Conservation (phyloP, 2,113 vertebrate species). For the Gobio gobio region DNA sequence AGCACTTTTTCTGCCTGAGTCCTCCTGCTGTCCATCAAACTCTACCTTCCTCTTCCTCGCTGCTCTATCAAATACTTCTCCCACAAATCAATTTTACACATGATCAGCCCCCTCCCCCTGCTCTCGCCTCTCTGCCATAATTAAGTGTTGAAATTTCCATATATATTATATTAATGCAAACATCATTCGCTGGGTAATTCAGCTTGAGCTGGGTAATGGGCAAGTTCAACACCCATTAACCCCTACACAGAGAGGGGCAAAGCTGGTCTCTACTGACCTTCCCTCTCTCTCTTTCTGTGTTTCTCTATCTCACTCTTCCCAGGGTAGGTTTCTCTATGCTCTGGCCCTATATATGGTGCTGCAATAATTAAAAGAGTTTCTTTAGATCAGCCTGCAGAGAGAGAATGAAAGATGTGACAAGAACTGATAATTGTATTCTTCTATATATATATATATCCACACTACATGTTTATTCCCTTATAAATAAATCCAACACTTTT, state of each 20-base stretch:
- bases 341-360: constrained; percentile 62
- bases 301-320: constrained; percentile 23
- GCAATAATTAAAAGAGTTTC: constrained; percentile 93
- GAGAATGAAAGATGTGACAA: not conserved
- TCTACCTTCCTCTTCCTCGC: constrained; percentile 79
- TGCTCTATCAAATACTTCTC: constrained; percentile 98
- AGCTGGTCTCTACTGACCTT: constrained; percentile 83
- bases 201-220: constrained; percentile 99
- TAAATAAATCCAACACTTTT: too few relatives aligned
- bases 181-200: constrained; percentile 99
- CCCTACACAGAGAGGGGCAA: constrained; percentile 95
- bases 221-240: constrained; percentile 99
- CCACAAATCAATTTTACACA: constrained; percentile 99
- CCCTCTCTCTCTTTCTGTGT: constrained; percentile 72
- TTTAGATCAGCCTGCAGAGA: not conserved
- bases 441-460: too few relatives aligned
- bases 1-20: constrained; percentile 84
- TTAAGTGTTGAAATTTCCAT: constrained; percentile 99
- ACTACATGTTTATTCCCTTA: too few relatives aligned
- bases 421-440: not conserved
- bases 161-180: constrained; percentile 99
- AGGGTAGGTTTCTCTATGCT: constrained; percentile 18
- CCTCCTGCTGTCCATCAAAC: constrained; percentile 87
- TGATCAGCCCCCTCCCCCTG: constrained; percentile 99
- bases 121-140: constrained; percentile 98